phyloP scores from a whole-genome alignment of 2,113 vertebrate genomes.

The Rhegmatorhina hoffmannsi region DNA sequence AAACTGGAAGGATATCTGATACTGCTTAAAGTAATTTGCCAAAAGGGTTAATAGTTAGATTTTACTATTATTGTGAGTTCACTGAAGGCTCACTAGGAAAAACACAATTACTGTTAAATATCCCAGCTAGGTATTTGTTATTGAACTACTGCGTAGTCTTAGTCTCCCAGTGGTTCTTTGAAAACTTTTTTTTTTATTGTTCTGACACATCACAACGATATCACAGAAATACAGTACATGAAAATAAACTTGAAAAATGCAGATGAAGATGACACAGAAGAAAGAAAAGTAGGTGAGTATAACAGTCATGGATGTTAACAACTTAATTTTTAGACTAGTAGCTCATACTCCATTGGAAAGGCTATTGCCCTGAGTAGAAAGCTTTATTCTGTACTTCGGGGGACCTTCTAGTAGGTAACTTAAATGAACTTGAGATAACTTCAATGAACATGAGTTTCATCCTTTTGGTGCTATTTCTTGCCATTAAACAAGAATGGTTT shows the following conservation, averaged over 20 bases:
- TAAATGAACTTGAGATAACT: not conserved
- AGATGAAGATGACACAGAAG: not conserved
- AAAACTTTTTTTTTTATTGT: constrained; percentile 45
- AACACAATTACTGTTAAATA: constrained; percentile 70
- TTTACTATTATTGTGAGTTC: constrained; percentile 67
- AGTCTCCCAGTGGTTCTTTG: constrained; percentile 39
- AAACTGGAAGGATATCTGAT: constrained; percentile 60
- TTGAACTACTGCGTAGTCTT: constrained; percentile 30
- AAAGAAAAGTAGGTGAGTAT: constrained; percentile 3
- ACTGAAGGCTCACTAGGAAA: constrained; percentile 52
- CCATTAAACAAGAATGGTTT: not conserved
- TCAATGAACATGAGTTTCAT: not conserved
- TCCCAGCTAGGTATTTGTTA: constrained; percentile 55
- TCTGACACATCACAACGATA: constrained; percentile 28
- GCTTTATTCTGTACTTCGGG: not conserved
- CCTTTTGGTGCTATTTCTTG: not conserved
- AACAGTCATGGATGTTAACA: not conserved
- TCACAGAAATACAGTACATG: constrained; percentile 1
- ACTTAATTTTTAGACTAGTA: not conserved
- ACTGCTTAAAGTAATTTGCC: constrained; percentile 54
- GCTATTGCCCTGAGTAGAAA: not conserved
- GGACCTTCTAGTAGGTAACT: not conserved
- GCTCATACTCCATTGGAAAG: not conserved
- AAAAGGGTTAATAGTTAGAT: constrained; percentile 60
- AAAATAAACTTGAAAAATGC: constrained; percentile 53